phyloP scores from a whole-genome alignment of 2,888 invertebrate species.

The Timema cristinae region DNA sequence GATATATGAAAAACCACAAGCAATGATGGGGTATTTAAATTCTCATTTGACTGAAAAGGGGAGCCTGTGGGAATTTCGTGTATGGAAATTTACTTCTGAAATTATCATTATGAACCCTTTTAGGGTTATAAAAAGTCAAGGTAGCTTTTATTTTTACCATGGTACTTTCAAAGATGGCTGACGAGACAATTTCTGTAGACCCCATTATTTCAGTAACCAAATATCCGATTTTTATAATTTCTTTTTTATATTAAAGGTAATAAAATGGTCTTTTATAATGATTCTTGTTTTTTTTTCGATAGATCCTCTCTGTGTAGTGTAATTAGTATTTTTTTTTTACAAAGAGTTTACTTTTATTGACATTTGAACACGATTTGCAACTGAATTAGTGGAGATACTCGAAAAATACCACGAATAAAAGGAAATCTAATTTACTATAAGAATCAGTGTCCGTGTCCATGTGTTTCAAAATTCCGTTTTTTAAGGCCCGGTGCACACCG shows the following conservation, averaged over 20 bases:
- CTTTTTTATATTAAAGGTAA: neutral
- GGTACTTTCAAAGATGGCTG: slow-evolving; percentile 1
- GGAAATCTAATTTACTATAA: too few relatives aligned
- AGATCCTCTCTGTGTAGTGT: neutral
- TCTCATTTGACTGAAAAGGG: neutral
- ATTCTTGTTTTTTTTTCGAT: neutral
- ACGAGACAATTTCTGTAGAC: neutral
- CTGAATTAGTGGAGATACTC: too few relatives aligned
- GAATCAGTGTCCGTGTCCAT: too few relatives aligned
- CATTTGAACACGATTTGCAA: too few relatives aligned
- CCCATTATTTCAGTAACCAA: neutral
- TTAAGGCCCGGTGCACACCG: too few relatives aligned
- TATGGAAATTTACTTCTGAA: slow-evolving; percentile 1
- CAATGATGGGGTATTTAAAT: too few relatives aligned
- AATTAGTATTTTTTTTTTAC: neutral
- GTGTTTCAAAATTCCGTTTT: too few relatives aligned
- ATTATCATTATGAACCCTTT: neutral
- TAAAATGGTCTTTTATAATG: neutral
- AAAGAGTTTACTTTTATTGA: too few relatives aligned
- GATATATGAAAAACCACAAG: too few relatives aligned
- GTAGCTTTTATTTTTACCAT: neutral
- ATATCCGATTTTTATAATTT: neutral
- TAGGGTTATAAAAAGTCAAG: neutral
- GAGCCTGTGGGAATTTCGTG: slow-evolving; percentile 1
- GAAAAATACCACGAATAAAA: too few relatives aligned